Base-by-base conservation (phyloP, 2,113 vertebrate species). In the Scopus umbretta region DNA sequence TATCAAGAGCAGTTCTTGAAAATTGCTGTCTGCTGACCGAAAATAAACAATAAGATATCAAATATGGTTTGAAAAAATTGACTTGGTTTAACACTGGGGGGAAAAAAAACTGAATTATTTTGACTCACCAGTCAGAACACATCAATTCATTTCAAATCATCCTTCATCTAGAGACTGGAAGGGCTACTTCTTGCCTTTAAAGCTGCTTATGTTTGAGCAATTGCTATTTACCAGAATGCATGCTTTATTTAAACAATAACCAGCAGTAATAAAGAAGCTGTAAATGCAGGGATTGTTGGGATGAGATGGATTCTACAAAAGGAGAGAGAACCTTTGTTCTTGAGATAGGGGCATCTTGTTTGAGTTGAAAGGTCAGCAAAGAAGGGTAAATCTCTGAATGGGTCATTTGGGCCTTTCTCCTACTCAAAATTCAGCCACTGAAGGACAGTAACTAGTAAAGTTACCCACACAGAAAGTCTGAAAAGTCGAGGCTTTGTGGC, bases 21-120 rank as follows among this genome's bases (percentile, higher is more conserved):
- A 98, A 98, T 98, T 99, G 98, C 98, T 98, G 98, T 98, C 98
- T 96, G 98, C 97, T 89, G 97, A 97, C 98, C n/a, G 98, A 98
- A 99, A 99, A 98, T 98, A 99, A 99, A 99, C 99, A 99, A 99
- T 98, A 98, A 98, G 97, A 98, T 98, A 98, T 98, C 98, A 98
- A 97, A 98, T 96, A 98, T 97, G 98, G 97, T 98, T 98, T 97
- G 98, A 97, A 98, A 98, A 98, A 98, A 99, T 98, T 98, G 98
- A 98, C 97, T 98, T 97, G 97, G 96, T 98, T 98, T 98, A 98
- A 97, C 98, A 97, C 97, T 91, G 98, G 97, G 58, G 52, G 27
- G 25, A 9, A 6, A 96, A 97, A 97, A 98, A 47, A 3, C 97
- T 98, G 98, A 97, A 98, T 98, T 98, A 98, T 98, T 97, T 97